Base-by-base conservation (phyloP, 35 echinoderm and acorn worm genomes). In the Eucidaris tribuloides region DNA sequence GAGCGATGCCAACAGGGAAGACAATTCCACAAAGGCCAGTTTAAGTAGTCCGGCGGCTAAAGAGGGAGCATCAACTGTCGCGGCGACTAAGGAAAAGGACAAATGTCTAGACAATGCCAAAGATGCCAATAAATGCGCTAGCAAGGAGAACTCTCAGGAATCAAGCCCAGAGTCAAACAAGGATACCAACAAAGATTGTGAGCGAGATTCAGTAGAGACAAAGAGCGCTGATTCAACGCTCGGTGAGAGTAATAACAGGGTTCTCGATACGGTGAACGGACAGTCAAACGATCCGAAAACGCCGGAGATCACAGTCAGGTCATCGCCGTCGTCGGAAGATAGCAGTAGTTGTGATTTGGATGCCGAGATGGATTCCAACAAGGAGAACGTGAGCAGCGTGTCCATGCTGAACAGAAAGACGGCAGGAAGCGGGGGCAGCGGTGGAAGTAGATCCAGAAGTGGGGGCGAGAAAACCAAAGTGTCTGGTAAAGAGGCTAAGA, bases 321-420 rank as follows among this genome's bases (percentile, higher is more conserved):
- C 38, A 2, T 74, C 68, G 15, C 5, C 44, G 34, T 74, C 68
- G 15, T 74, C 68, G 11, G 68, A 74, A 6, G 68, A 74, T 22
- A 74, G 35, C 68, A 38, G 25, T 11, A 74, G 68, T 40, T 74
- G 68, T 74, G 68, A 74, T 22, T 41, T 41, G 38, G 68, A 74
- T 27, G 68, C 68, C 1, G 68, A 74, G 9, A 22, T 74, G n/a
- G 68, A 74, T 20, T 74, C 68, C 41, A 74, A 74, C 23, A 74
- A 74, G 41, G 68, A 74, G 68, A 74, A 74, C 7, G 34, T 74
- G 68, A 74, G 68, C 68, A 74, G 68, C 44, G 68, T 74, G 22
- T 27, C 68, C 68, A 14, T 74, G 68, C 68, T 74, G 37, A 74
- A 74, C 37, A 74, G 44, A 23, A 74, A 74, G 68, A 74, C 29